Conservation (phyloP, 2,888 invertebrate species). For the Nemotelus nigrinus region DNA sequence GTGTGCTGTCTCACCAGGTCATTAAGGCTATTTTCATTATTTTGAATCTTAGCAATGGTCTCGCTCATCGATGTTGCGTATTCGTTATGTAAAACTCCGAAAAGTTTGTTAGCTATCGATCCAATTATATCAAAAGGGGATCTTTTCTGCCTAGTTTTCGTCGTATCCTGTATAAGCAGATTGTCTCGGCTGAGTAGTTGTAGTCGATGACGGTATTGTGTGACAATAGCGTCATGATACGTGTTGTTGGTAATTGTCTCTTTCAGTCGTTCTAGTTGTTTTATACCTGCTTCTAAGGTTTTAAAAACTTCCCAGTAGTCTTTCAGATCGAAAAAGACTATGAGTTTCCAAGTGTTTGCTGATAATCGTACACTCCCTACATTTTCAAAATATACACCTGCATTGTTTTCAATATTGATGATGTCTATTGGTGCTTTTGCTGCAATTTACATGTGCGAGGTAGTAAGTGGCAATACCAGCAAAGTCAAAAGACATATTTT, state of each 20-base stretch:
- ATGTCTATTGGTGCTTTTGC: not conserved
- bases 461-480: not conserved
- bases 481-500: not conserved
- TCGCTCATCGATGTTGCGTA: not conserved
- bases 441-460: not conserved
- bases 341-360: not conserved
- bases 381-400: not conserved
- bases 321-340: constrained; percentile 6
- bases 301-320: not conserved
- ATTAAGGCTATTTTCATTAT: constrained; percentile 6
- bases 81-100: constrained; percentile 17
- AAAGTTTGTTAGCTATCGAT: constrained; percentile 12
- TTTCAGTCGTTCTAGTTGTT: not conserved
- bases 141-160: not conserved
- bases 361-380: not conserved
- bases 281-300: not conserved
- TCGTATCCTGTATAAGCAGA: not conserved
- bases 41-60: not conserved
- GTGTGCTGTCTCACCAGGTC: constrained; percentile 3
- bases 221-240: not conserved
- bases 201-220: constrained; percentile 2
- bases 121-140: constrained; percentile 28
- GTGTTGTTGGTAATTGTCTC: not conserved
- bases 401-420: too few species aligned
- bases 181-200: not conserved